Base-by-base conservation (phyloP, 2,888 invertebrate genomes). In the Lasioglossum leucozonium region DNA sequence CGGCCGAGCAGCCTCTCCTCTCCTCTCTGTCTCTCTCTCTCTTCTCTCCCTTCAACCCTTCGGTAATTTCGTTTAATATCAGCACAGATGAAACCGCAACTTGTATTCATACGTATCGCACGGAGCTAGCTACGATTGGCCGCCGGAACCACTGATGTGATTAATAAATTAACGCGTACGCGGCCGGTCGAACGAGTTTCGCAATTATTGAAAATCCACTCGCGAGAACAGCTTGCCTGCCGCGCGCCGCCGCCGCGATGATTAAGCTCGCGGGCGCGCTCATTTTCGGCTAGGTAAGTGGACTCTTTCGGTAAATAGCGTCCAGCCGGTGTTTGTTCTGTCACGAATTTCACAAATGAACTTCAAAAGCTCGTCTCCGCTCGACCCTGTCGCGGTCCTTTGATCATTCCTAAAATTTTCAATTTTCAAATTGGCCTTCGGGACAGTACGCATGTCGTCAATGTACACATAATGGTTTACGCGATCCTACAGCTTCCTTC, bases 111-210 rank as follows among this genome's bases (percentile, higher is more conserved):
- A 81, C 77, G 77, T 74, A 58, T 47, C 78, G 77, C 34, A 30
- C 55, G 30, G 16, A 47, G 71, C 71, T 55, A 42, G 77, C 34
- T 34, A 34, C 86, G 81, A 87, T 82, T 82, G 81, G 83, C 81
- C 75, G 76, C 44, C 62, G 71, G 34, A 26, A 47, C 72, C 77
- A 82, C 74, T 81, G 85, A 89, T 88, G 78, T 79, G 90, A 90
- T 90, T 90, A 91, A 90, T 91, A 91, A 90, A 90, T 90, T 91
- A 91, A 86, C 83, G 74, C 85, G 79, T 86, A 82, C 77, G 74
- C 78, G 77, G 34, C 58, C 79, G 72, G 72, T 47, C 84, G 82
- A 88, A 79, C 88, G 85, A 90, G 84, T 90, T 85, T 87, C 73
- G 83, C 82, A 88, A 90, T 90, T 90, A 87, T 89, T 89, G 89